Base-by-base conservation (phyloP, 2,113 vertebrate species). In the Eclectus roratus region DNA sequence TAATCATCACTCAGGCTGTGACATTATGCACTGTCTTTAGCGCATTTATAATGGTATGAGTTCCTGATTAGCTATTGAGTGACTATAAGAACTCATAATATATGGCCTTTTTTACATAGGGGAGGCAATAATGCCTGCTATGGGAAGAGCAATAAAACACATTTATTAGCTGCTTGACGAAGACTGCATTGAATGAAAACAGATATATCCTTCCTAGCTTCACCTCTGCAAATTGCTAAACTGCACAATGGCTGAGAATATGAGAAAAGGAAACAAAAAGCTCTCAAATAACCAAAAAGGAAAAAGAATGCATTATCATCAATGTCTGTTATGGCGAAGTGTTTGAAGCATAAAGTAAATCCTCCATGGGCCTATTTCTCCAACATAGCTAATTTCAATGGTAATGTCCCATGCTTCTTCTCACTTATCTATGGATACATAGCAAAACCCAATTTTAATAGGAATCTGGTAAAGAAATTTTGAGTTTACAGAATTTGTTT, bases 141-240 rank as follows among this genome's bases (percentile, higher is more conserved):
- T 89, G 46, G 60, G 65, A 70, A 91, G 91, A 86, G 50, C 85
- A 87, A 88, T 93, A 96, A 85, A 97, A 92, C 80, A 94, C 5
- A 31, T 96, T 96, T 97, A 97, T 94, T 89, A 89, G 35, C 82
- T 96, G 80, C 46, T 94, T 69, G 81, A 85, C 97, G 85, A 96
- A 96, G 76, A 92, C 23, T 87, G 83, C 39, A 72, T 88, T 95
- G 91, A 94, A 93, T 94, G 90, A 91, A 96, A 79, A 7, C n/a
- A 84, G 29, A 8, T 80, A 73, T 29, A 55, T 46, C 37, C 74
- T 66, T 90, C 28, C 85, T 49, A 87, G 65, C 33, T 89, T 52
- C 49, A 58, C 21, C 71, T 91, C 37, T 85, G 79, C 88, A 93
- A 85, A 91, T 86, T 92, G 58, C 74, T 66, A 85, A 89, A 85